Base-by-base conservation (phyloP, 2,113 vertebrate species). In the Sceloporus tristichus region DNA sequence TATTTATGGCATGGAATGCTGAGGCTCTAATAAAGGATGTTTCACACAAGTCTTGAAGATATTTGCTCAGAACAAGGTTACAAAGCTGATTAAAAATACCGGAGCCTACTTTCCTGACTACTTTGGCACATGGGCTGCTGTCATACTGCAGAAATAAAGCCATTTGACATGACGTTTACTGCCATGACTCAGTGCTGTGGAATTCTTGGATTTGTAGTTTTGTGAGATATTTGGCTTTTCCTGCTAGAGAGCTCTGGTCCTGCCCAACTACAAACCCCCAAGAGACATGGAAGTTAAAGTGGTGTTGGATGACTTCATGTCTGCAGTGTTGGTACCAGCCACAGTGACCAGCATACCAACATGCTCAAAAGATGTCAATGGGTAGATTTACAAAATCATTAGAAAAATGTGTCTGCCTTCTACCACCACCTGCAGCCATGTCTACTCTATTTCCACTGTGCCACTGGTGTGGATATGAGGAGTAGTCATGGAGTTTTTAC, bases 1-100 rank as follows among this genome's bases (percentile, higher is more conserved):
- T 71, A 3, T 73, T 81, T 82, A 82, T 68, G n/a, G 4, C 34
- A 48, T 81, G 5, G 42, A 48, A 1, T 29, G 54, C 59, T 53
- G 3, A 10, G 0, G 0, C 70, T 23, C 74, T 68, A 82, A 62
- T 6, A 83, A 59, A 7, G 13, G 62, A 5, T 8, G 23, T 3
- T 42, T 14, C 0, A 2, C 7, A 27, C 42, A n/a, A 82, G 77
- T 29, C 3, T 13, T 10, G 11, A 54, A 25, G 5, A 70, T 73
- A 38, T 7, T 1, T 68, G 40, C 2, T 3, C 19, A 10, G 11
- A 56, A 9, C 27, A 66, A 88, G 71, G 19, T 23, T 62, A 6
- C 65, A 48, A 40, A 1, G 2, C 11, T 34, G 11, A 6, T 56
- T 71, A 70, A 77, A 23, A 85, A 66, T 34, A 85, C 29, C 9